A percentile compares a stretch with the other conserved stretches of the same genome.
phyloP scores from a whole-genome alignment of 35 echinoderm and acorn worm species.

The Hemicentrotus pulcherrimus region DNA sequence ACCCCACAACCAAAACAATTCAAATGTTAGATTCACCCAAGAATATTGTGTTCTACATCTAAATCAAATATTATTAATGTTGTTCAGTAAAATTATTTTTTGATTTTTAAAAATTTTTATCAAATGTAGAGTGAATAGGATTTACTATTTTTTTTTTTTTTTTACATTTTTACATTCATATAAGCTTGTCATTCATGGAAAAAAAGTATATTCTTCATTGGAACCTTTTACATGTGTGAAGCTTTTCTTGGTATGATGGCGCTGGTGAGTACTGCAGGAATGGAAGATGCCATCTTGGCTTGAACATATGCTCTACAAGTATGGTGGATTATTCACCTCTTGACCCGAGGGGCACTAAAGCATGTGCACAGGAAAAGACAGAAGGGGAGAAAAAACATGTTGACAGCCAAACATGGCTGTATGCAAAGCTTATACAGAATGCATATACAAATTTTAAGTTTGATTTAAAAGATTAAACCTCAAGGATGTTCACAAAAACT shows the following conservation, averaged over 20 bases:
- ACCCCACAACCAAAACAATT: not conserved
- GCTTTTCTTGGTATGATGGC: not conserved
- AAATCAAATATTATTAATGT: not conserved
- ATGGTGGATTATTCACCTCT: not conserved
- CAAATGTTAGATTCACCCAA: not conserved
- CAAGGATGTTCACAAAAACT: not conserved
- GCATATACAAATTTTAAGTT: not conserved
- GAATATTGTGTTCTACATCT: not conserved
- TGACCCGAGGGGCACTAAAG: not conserved
- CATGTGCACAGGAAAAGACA: constrained; percentile 10
- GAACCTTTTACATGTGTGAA: not conserved
- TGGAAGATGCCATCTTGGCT: not conserved
- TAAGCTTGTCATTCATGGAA: too few relatives aligned
- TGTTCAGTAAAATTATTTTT: not conserved
- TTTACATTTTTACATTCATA: not conserved
- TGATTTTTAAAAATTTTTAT: not conserved
- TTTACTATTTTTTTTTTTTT: not conserved
- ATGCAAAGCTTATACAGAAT: not conserved
- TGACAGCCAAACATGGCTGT: constrained; percentile 5
- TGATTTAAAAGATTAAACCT: not conserved
- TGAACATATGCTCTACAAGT: not conserved
- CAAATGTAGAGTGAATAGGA: too few relatives aligned
- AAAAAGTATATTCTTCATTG: not conserved
- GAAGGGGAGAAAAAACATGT: not conserved
- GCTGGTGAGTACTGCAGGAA: not conserved